Evolutionary conservation across 2,888 invertebrate species (phyloP).

Genomic region (Perithous albicinctus): DNA sequence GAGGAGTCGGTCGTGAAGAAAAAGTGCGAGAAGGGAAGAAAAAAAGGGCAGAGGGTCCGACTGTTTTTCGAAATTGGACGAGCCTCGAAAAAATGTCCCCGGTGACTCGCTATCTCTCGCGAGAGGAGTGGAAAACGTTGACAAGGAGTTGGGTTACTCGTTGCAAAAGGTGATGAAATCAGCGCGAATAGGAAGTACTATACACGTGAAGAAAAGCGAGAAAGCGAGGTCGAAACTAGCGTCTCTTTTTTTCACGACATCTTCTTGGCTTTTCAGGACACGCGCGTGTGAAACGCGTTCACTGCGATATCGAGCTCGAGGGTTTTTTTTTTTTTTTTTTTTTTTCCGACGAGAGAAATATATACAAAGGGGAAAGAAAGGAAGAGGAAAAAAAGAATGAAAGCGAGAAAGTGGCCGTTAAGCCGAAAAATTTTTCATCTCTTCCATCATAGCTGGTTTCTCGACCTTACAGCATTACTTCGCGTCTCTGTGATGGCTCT

Average conservation of each 20-base stretch:
- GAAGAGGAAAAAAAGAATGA: neutral
- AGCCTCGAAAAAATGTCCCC: conserved; percentile 84
- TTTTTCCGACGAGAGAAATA: conserved; percentile 23
- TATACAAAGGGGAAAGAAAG: neutral
- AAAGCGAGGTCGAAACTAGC: neutral
- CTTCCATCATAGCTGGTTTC: conserved; percentile 31
- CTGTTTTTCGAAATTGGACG: conserved; percentile 86
- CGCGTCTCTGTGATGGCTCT: conserved; percentile 7
- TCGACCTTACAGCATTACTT: conserved; percentile 25
- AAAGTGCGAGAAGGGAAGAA: conserved; percentile 5
- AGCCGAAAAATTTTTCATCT: conserved; percentile 19
- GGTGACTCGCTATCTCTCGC: conserved; percentile 72
- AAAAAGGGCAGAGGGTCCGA: conserved; percentile 73
- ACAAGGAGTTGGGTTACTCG: conserved; percentile 44
- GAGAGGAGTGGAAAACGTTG: conserved; percentile 46
- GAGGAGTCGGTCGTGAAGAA: neutral
- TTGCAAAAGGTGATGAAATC: conserved; percentile 65
- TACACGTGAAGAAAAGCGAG: conserved; percentile 1
- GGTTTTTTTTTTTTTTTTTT: no score
- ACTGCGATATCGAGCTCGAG: conserved; percentile 47
- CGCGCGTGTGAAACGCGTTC: conserved; percentile 35
- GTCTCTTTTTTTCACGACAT: conserved; percentile 16
- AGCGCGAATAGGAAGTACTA: conserved; percentile 22
- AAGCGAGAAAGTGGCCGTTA: conserved; percentile 23
- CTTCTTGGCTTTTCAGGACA: conserved; percentile 47